These are phyloP conservation scores for Cylloceria caligata DNA, from an alignment of 2,888 invertebrate species.

Conservation along the genomic window DNA sequence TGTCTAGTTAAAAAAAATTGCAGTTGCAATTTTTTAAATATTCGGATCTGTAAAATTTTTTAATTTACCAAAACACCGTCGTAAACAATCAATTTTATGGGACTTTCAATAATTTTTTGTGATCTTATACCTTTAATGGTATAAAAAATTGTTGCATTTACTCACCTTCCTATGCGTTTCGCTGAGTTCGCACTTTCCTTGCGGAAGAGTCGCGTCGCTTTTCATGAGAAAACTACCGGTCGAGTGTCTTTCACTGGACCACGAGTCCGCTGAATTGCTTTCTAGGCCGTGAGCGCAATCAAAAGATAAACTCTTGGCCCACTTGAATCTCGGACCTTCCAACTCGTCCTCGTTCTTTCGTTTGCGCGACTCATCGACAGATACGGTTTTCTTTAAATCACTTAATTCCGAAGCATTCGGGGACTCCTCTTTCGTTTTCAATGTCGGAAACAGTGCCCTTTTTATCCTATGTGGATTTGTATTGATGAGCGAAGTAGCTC, in stretches of 20 bases:
- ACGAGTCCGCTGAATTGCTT: slow-evolving; percentile 71
- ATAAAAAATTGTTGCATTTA: no score
- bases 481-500: slow-evolving; percentile 45
- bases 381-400: slow-evolving; percentile 56
- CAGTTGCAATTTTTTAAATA: no score
- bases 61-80: no score
- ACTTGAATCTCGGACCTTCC: slow-evolving; percentile 78
- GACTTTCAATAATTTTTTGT: no score
- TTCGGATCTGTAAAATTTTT: no score
- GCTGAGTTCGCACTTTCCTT: slow-evolving; percentile 85
- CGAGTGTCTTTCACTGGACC: slow-evolving; percentile 76
- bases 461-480: slow-evolving; percentile 87
- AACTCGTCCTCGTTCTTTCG: slow-evolving; percentile 81
- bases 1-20: no score
- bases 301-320: slow-evolving; percentile 86
- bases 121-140: no score
- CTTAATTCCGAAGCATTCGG: slow-evolving; percentile 27
- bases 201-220: slow-evolving; percentile 69
- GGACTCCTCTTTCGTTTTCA: slow-evolving; percentile 80
- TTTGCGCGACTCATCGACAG: slow-evolving; percentile 78
- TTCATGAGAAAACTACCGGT: slow-evolving; percentile 74
- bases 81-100: no score
- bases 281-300: slow-evolving; percentile 82
- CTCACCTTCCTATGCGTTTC: slow-evolving; percentile 89
- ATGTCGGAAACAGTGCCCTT: slow-evolving; percentile 88